Evolutionary conservation across 2,113 vertebrate species (phyloP).

Genomic region (Dicaeum eximium): DNA sequence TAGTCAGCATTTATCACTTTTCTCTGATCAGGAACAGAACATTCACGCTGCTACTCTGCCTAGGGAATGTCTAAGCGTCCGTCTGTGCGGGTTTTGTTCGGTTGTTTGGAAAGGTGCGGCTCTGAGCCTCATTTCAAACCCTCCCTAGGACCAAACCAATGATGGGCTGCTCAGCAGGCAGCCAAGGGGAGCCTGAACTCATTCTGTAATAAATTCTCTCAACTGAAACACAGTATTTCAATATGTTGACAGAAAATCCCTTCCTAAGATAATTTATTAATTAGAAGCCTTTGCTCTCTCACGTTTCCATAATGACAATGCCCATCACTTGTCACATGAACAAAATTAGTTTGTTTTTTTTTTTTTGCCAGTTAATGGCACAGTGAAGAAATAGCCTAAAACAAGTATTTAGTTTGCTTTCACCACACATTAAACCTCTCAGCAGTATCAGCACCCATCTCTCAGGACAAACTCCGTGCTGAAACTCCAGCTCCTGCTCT

Average conservation of each 20-base stretch:
- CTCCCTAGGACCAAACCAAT: not conserved
- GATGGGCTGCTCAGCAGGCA: not conserved
- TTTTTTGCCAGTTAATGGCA: not conserved
- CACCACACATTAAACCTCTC: not conserved
- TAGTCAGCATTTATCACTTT: slow-evolving; percentile 59
- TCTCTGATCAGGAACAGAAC: slow-evolving; percentile 52
- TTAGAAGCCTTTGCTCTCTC: not conserved
- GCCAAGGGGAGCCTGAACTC: not conserved
- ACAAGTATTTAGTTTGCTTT: not conserved
- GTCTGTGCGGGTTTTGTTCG: rapidly evolving
- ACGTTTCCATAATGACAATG: rapidly evolving
- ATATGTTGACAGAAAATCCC: not conserved
- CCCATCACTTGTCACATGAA: not conserved
- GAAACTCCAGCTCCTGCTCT: not conserved
- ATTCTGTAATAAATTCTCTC: not conserved
- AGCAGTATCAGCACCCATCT: not conserved
- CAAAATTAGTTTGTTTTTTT: not conserved
- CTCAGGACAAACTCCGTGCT: not conserved
- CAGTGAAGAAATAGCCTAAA: not conserved
- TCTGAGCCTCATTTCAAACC: not conserved
- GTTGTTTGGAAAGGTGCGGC: not conserved
- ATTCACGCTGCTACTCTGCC: not conserved
- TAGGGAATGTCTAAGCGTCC: not conserved
- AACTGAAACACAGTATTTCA: not conserved
- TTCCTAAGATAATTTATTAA: not conserved